phyloP scores from a whole-genome alignment of 2,797 vertebrate species.

The Geotrypetes seraphini region DNA sequence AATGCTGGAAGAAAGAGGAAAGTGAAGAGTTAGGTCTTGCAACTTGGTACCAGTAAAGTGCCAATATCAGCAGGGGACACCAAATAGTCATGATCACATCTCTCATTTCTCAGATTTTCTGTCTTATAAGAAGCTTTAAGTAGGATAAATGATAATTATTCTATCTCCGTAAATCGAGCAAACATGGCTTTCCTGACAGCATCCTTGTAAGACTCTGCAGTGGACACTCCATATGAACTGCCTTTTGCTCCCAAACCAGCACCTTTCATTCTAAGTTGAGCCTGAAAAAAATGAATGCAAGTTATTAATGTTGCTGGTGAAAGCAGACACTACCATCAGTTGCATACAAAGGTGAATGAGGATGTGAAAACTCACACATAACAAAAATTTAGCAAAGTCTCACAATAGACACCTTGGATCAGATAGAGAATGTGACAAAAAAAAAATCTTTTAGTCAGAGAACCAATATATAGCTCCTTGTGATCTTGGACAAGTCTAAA shows the following conservation, averaged over 20 bases:
- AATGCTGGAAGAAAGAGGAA: slow-evolving; percentile 13
- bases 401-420: no score
- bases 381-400: no score
- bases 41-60: slow-evolving; percentile 26
- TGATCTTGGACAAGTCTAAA: no score
- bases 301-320: no score
- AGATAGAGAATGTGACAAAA: no score
- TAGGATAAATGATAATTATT: slow-evolving; percentile 40
- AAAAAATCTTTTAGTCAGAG: no score
- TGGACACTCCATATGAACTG: slow-evolving; percentile 81
- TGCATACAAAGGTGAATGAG: background rate
- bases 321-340: background rate
- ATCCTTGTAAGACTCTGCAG: slow-evolving; percentile 93
- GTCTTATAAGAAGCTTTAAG: background rate
- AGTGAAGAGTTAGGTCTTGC: slow-evolving; percentile 35
- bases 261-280: slow-evolving; percentile 85
- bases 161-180: slow-evolving; percentile 92
- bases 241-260: slow-evolving; percentile 91
- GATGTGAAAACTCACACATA: no score
- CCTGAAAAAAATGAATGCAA: slow-evolving; percentile 47
- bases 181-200: slow-evolving; percentile 97
- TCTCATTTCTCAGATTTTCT: background rate
- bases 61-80: slow-evolving; percentile 28
- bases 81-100: slow-evolving; percentile 31
- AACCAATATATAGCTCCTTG: no score